These are phyloP conservation scores for Drymonia ruficornis DNA, from an alignment of 2,888 invertebrate genomes.

Conservation along the genomic window DNA sequence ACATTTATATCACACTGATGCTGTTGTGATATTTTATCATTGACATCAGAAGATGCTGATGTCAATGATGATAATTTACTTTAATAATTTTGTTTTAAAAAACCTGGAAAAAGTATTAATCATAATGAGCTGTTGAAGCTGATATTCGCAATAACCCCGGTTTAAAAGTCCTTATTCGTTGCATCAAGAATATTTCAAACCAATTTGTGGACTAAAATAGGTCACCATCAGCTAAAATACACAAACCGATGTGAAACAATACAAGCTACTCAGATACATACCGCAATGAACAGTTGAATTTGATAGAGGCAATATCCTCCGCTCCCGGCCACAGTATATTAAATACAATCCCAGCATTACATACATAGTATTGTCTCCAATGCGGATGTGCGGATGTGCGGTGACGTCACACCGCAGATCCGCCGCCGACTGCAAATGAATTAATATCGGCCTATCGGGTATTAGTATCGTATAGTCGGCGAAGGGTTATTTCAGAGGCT, in stretches of 20 bases:
- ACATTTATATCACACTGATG: no score
- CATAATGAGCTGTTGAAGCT: no score
- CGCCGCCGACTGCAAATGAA: background rate
- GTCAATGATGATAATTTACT: no score
- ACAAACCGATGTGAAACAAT: background rate
- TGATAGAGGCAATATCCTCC: slow-evolving; percentile 7
- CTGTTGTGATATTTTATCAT: no score
- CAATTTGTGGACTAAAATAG: background rate
- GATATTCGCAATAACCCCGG: no score
- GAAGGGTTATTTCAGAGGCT: background rate
- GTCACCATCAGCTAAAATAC: background rate
- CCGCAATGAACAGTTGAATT: slow-evolving; percentile 3
- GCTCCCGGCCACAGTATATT: slow-evolving; percentile 1
- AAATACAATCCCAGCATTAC: slow-evolving; percentile 1
- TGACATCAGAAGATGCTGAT: no score
- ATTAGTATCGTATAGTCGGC: background rate
- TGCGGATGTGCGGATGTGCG: background rate
- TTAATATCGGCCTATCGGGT: background rate
- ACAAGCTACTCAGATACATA: background rate
- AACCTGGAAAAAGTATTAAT: no score
- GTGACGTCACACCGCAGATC: slow-evolving; percentile 2
- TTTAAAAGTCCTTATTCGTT: no score
- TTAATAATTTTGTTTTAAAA: no score
- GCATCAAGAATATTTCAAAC: background rate
- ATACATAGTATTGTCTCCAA: background rate